Evolutionary conservation across 1,140 invertebrate genomes (phyloP).

Genomic region (Drosophila repleta): DNA sequence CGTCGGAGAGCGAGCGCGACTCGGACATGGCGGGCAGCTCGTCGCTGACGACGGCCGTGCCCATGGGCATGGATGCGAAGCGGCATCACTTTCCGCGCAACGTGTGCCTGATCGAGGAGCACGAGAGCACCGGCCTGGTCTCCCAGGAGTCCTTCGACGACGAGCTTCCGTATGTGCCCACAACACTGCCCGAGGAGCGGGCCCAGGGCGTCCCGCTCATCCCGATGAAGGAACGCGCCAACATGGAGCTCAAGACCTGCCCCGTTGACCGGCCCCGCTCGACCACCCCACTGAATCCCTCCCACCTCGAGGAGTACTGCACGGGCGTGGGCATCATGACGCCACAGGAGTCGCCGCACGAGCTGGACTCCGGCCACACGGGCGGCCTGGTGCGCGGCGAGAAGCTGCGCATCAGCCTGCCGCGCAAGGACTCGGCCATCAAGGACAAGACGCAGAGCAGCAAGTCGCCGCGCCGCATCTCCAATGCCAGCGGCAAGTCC

Average conservation of each 20-base stretch:
- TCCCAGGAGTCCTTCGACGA: conserved; percentile 94
- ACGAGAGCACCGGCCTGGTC: conserved; percentile 90
- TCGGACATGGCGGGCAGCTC: conserved; percentile 85
- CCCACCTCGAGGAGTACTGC: conserved; percentile 90
- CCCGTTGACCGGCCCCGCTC: conserved; percentile 94
- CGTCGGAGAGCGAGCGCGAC: conserved; percentile 91
- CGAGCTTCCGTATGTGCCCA: conserved; percentile 93
- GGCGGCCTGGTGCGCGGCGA: conserved; percentile 84
- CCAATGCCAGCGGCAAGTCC: conserved; percentile 84
- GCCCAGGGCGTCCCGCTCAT: conserved; percentile 91
- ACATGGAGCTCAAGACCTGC: conserved; percentile 89
- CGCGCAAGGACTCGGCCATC: conserved; percentile 85
- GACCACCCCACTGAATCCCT: conserved; percentile 92
- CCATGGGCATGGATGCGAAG: conserved; percentile 70
- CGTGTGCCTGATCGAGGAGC: conserved; percentile 84
- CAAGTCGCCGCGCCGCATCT: conserved; percentile 84
- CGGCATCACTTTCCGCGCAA: conserved; percentile 77
- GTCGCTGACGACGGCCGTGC: conserved; percentile 66
- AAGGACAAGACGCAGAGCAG: conserved; percentile 72
- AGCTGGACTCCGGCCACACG: conserved; percentile 48
- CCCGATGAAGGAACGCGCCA: conserved; percentile 90
- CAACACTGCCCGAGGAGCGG: conserved; percentile 92
- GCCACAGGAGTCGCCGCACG: conserved; percentile 64
- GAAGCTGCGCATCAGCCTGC: conserved; percentile 89
- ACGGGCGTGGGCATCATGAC: conserved; percentile 83